Conservation (phyloP, 37 sponge, comb jelly and placozoan species). For the Aphrocallistes beatrix region DNA sequence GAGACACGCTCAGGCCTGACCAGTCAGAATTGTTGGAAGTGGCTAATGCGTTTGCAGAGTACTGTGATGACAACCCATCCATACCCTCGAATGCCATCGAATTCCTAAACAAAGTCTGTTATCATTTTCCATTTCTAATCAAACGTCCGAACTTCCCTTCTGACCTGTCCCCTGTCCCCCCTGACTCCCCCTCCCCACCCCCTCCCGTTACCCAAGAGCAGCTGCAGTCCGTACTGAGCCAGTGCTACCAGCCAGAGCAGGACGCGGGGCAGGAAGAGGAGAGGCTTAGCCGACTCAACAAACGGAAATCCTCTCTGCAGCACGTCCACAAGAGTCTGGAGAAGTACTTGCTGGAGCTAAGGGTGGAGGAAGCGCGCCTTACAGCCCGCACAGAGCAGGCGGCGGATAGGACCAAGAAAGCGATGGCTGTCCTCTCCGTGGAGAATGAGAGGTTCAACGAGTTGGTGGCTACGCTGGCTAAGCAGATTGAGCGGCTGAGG, state of each 20-base stretch:
- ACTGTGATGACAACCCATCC: not conserved
- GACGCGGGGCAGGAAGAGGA: not conserved
- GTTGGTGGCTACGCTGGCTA: not conserved
- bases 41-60: not conserved
- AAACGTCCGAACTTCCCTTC: not conserved
- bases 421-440: not conserved
- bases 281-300: not conserved
- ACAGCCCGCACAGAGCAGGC: not conserved
- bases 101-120: not conserved
- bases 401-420: not conserved
- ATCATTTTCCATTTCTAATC: not conserved
- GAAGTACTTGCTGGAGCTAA: not conserved
- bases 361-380: not conserved
- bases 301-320: not conserved
- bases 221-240: not conserved
- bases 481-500: not conserved
- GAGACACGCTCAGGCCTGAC: not conserved
- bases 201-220: not conserved
- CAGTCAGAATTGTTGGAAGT: not conserved
- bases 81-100: not conserved
- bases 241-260: not conserved
- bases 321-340: not conserved
- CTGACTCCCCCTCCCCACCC: too few species aligned
- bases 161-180: too few species aligned
- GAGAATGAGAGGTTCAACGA: not conserved